Conservation (phyloP, 92 coral and sea anemone species). For the Palythoa grandiflora region DNA sequence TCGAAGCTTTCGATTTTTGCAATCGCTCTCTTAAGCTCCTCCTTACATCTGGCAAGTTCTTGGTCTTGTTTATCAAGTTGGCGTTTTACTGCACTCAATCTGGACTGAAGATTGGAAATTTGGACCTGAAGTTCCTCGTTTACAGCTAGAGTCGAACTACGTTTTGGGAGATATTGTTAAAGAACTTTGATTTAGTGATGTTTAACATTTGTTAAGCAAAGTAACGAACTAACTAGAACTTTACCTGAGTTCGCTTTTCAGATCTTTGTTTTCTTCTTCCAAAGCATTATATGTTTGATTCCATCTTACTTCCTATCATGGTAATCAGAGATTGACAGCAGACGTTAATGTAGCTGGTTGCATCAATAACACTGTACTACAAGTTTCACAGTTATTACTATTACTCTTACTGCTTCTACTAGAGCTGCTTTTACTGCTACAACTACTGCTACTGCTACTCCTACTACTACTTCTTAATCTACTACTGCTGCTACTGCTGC, state of each 20-base stretch:
- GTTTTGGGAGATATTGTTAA: not conserved
- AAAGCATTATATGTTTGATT: conserved; percentile 43
- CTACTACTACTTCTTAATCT: not conserved
- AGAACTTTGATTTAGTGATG: not conserved
- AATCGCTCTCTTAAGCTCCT: conserved; percentile 19
- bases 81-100: conserved; percentile 22
- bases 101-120: conserved; percentile 37
- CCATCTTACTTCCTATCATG: conserved; percentile 27
- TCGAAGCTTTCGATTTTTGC: not conserved
- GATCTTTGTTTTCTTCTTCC: conserved; percentile 72
- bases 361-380: not conserved
- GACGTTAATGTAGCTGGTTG: too few relatives aligned
- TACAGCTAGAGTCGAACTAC: conserved; percentile 27
- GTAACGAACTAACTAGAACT: not conserved
- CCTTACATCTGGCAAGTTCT: conserved; percentile 16
- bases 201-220: not conserved
- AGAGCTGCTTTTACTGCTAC: not conserved
- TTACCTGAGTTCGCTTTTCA: conserved; percentile 72
- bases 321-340: not conserved
- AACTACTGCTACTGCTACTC: not conserved
- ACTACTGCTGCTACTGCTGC: not conserved
- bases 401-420: not conserved
- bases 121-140: conserved; percentile 42
- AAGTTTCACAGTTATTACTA: not conserved
- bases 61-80: conserved; percentile 39